Evolutionary conservation across 2,113 vertebrate genomes (phyloP).

Genomic region (Peromyscus polionotus): DNA sequence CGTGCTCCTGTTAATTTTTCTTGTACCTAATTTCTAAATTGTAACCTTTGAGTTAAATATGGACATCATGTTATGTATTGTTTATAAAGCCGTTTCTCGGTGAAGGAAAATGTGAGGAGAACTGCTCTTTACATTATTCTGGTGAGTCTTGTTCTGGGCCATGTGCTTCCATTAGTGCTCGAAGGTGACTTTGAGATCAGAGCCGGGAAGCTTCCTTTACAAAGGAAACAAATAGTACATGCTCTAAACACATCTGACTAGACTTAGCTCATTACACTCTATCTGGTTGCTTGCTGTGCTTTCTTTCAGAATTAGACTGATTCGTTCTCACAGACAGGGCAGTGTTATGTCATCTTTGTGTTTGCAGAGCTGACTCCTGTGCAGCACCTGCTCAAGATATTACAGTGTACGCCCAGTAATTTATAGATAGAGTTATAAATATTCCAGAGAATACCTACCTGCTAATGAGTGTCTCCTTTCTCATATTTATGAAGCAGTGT

Average conservation of each 20-base stretch:
- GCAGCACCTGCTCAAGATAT: constrained; percentile 65
- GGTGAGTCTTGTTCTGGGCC: constrained; percentile 53
- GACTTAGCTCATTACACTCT: constrained; percentile 50
- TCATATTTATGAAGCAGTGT: constrained; percentile 65
- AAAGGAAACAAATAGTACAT: constrained; percentile 60
- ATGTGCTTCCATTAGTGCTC: constrained; percentile 37
- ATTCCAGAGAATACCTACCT: constrained; percentile 48
- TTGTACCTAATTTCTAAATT: constrained; percentile 47
- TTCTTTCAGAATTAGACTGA: constrained; percentile 60
- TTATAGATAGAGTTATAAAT: constrained; percentile 48
- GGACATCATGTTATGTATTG: background rate
- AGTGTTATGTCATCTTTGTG: constrained; percentile 50
- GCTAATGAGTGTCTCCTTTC: constrained; percentile 57
- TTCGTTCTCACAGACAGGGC: constrained; percentile 57
- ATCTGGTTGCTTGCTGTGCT: constrained; percentile 43
- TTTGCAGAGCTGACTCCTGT: constrained; percentile 67
- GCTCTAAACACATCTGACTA: background rate
- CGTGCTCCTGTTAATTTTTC: constrained; percentile 32
- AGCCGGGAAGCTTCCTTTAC: constrained; percentile 41
- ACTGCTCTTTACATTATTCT: background rate
- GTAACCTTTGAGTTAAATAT: constrained; percentile 58
- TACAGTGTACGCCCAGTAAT: constrained; percentile 71
- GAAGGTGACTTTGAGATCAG: constrained; percentile 79
- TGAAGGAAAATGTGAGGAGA: constrained; percentile 38
- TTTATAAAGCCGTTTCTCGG: constrained; percentile 25